phyloP scores from a whole-genome alignment of 2,797 vertebrate species.

The Danio aesculapii region DNA sequence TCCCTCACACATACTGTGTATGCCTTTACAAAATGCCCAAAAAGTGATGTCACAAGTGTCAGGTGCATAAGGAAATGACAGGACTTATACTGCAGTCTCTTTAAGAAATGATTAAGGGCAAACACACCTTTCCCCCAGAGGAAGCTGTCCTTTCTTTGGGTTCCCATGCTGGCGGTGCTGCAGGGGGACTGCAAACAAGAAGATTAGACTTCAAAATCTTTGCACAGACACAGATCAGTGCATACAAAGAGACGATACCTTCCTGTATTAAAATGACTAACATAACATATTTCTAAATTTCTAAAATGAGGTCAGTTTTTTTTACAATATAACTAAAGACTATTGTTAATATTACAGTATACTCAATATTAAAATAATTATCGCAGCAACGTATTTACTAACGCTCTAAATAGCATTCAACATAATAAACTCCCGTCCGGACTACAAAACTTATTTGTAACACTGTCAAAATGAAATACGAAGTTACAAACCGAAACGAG shows the following conservation, averaged over 20 bases:
- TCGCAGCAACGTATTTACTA: background rate
- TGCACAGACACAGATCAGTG: constrained; percentile 12
- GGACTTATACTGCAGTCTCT: background rate
- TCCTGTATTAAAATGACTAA: background rate
- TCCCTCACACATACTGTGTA: background rate
- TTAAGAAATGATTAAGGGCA: background rate
- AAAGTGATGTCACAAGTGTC: background rate
- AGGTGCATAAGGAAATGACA: background rate
- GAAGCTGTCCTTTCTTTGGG: constrained; percentile 80
- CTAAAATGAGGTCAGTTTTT: background rate
- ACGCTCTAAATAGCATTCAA: background rate
- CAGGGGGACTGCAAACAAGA: constrained; percentile 68
- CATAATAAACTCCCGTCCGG: too few species aligned
- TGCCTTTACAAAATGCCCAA: background rate
- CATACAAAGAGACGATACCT: background rate
- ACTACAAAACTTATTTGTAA: background rate
- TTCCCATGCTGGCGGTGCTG: constrained; percentile 70
- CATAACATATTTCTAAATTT: background rate
- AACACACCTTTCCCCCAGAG: constrained; percentile 81
- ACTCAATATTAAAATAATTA: background rate
- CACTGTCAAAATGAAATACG: background rate
- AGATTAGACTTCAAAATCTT: constrained; percentile 45
- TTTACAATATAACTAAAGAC: background rate
- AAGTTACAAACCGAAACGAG: background rate
- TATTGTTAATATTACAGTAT: background rate